These are phyloP conservation scores for Scleropages formosus DNA, from an alignment of 2,797 vertebrate genomes.

Conservation along the genomic window DNA sequence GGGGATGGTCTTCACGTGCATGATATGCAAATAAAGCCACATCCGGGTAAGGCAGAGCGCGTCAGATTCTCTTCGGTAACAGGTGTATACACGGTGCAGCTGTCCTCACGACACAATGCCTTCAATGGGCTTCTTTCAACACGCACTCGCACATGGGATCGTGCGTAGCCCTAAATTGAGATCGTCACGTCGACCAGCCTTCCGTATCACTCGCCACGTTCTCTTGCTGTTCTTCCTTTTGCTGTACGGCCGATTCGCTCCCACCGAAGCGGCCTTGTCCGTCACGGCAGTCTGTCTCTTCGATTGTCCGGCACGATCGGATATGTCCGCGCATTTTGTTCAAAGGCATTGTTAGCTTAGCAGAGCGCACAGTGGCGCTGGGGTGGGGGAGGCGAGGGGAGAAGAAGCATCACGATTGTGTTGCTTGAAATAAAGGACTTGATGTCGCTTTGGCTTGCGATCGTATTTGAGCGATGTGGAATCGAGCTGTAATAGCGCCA, in stretches of 20 bases:
- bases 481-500: background rate
- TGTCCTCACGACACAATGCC: conserved; percentile 43
- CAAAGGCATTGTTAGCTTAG: conserved; percentile 36
- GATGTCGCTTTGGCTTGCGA: conserved; percentile 6
- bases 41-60: background rate
- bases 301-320: conserved; percentile 41
- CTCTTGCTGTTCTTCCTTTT: conserved; percentile 34
- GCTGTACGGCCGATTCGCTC: conserved; percentile 30
- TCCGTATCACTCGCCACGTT: conserved; percentile 39
- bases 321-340: conserved; percentile 39
- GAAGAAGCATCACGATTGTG: background rate
- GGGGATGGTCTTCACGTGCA: conserved; percentile 30
- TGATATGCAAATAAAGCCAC: conserved; percentile 41
- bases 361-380: conserved; percentile 32
- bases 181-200: conserved; percentile 14
- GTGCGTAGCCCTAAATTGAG: background rate
- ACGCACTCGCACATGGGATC: conserved; percentile 18
- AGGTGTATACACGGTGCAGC: conserved; percentile 48
- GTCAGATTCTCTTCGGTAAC: conserved; percentile 29
- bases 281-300: conserved; percentile 42
- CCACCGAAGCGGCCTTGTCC: conserved; percentile 6
- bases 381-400: background rate
- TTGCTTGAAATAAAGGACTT: conserved; percentile 12
- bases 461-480: background rate
- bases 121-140: conserved; percentile 46